Evolutionary conservation across 2,113 vertebrate genomes (phyloP), one percentile per base, ranked within the genome.

Genomic region (Trachemys scripta): DNA sequence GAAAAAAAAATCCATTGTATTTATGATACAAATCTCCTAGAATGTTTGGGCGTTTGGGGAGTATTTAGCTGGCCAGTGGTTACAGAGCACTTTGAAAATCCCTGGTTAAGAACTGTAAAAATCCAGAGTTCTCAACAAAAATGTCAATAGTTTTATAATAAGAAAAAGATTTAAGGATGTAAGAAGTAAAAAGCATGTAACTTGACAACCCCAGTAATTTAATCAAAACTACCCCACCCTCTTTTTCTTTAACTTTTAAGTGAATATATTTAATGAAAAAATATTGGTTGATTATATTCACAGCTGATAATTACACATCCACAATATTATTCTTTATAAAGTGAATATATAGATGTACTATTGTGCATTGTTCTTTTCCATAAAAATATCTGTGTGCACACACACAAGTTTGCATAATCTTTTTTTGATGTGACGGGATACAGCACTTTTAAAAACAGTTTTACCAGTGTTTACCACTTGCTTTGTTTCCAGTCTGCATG

Each of bases 201-300:
- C 90, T 85, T 95, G 78, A 85, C 93, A 92, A 88, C 80, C 16
- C 31, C 89, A 96, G 72, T 94, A 98, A 97, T 78, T 97, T 96
- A 96, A 97, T 88, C 94, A 98, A 83, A 96, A 56, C 35, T 88
- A 53, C 65, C 10, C 53, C 79, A 90, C 25, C 56, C 57, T 93
- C 50, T 45, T 16, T 7, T 90, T 97, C 81, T 96, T 95, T 85
- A 97, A 93, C 93, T 92, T 97, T 97, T 96, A 94, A 96, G 42
- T 87, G 88, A 96, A 97, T 93, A 87, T 17, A 90, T 96, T 97
- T 94, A 85, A 96, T 92, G 62, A 97, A 95, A 96, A 97, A 96
- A 97, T 95, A 97, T 97, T 94, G 96, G 25, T 69, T 12, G 94
- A 88, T 65, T 94, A 29, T 12, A 93, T 93, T 94, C 96, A 95